Conservation (phyloP, 2,888 invertebrate species). For the Cylloceria caligata region DNA sequence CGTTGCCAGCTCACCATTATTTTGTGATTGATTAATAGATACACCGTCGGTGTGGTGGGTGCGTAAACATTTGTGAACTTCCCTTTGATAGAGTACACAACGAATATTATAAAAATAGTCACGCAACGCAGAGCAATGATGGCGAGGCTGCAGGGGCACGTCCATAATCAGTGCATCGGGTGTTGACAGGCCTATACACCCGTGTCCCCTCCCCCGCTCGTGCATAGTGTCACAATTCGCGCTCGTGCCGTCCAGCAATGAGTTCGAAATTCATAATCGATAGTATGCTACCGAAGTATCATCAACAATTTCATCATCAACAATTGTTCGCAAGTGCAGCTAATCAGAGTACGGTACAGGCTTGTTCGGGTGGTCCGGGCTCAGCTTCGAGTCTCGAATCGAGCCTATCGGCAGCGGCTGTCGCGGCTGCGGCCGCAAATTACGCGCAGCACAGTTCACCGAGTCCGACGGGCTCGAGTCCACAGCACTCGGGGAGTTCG, state of each 20-base stretch:
- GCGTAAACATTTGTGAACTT: conserved; percentile 42
- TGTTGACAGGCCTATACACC: conserved; percentile 48
- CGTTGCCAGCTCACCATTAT: conserved; percentile 20
- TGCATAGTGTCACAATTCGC: conserved; percentile 46
- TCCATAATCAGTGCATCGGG: conserved; percentile 58
- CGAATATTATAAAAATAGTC: neutral
- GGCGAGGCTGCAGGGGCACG: conserved; percentile 52
- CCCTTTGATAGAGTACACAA: neutral
- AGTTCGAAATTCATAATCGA: conserved; percentile 99
- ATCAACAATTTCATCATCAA: conserved; percentile 91
- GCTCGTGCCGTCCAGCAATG: conserved; percentile 86
- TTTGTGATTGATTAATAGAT: conserved; percentile 38
- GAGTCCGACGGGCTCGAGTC: conserved; percentile 90
- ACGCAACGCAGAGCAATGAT: conserved; percentile 41
- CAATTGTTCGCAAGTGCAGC: conserved; percentile 89
- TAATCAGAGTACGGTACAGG: conserved; percentile 90
- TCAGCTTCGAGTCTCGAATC: conserved; percentile 89
- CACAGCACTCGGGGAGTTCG: conserved; percentile 89
- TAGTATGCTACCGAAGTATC: conserved; percentile 99
- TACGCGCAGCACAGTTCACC: conserved; percentile 86
- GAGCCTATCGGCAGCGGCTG: conserved; percentile 87
- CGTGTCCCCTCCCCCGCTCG: conserved; percentile 28
- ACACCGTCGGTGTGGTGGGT: conserved; percentile 33
- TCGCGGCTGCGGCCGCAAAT: conserved; percentile 92
- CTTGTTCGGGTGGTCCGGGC: conserved; percentile 87